Base-by-base conservation (phyloP, 2,888 invertebrate species). In the Nomada hirtipes region DNA sequence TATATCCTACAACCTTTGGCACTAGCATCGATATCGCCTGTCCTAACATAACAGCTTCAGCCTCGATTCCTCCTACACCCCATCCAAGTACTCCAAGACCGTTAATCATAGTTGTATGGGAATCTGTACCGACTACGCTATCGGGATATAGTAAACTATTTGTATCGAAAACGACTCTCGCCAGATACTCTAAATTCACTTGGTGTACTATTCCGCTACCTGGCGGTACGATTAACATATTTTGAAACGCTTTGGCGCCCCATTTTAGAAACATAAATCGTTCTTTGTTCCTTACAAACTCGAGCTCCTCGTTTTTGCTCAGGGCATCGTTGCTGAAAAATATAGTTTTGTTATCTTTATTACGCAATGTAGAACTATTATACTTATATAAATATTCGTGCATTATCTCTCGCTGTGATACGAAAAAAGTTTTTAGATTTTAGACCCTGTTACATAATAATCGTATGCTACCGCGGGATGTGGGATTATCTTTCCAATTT, bases 61-160 rank as follows among this genome's bases (percentile, higher is more conserved):
- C 99, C 95, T 99, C 99, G 88, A 99, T 99, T 95, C 97, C 98
- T 60, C 98, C 98, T 23, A 98, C 98, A 83, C 98, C 99, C 99
- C 99, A 99, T 1, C 99, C 99, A 4, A 99, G 96, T 1, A 99
- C 97, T 0, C 99, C 99, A 4, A 99, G 95, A 0, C 99, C 99
- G 92, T 99, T 99, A 86, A 99, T 98, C 99, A 99, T 99, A 18
- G 99, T 99, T 2, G 99, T 99, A 92, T 99, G 99, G 0, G 98
- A 98, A 95, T 99, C 99, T 0, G 99, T 99, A 11, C 99, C 99
- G 57, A 99, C 99, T 83, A 98, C 96, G 13, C 97, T 97, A 94
- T 99, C 98, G 0, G 98, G 98, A 91, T 98, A 97, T 1, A 98
- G 94, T 0, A 96, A 90, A 67, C 94, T 94, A 20, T 95, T 94